phyloP scores from a whole-genome alignment of 2,888 invertebrate genomes.

The Petrolisthes manimaculis region DNA sequence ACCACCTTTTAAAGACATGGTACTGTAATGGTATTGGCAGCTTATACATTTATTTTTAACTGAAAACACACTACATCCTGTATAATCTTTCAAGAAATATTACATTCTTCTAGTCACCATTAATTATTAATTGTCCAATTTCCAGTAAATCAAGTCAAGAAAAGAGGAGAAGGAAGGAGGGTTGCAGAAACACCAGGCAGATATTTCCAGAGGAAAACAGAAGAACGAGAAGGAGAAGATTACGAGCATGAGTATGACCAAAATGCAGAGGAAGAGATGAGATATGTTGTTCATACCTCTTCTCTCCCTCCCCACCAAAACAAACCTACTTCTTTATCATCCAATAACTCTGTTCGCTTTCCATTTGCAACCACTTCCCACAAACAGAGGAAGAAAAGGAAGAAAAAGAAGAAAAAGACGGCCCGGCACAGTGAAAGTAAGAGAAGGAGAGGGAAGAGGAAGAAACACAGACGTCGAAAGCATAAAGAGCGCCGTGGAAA shows the following conservation, averaged over 20 bases:
- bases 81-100: no score
- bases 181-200: neutral
- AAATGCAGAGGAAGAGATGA: neutral
- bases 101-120: no score
- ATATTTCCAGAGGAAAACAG: neutral
- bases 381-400: slow-evolving; percentile 1
- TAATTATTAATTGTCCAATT: no score
- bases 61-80: no score
- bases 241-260: neutral
- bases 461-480: neutral
- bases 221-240: neutral
- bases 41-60: no score
- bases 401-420: neutral
- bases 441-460: neutral
- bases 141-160: no score
- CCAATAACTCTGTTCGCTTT: neutral
- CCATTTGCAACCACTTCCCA: neutral
- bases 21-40: no score
- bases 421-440: neutral
- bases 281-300: neutral
- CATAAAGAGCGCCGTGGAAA: neutral
- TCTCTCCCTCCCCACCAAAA: no score
- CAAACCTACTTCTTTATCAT: no score
- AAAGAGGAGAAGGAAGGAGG: no score
- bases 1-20: no score